Evolutionary conservation across 2,113 vertebrate species (phyloP).

Genomic region (Coturnix japonica): DNA sequence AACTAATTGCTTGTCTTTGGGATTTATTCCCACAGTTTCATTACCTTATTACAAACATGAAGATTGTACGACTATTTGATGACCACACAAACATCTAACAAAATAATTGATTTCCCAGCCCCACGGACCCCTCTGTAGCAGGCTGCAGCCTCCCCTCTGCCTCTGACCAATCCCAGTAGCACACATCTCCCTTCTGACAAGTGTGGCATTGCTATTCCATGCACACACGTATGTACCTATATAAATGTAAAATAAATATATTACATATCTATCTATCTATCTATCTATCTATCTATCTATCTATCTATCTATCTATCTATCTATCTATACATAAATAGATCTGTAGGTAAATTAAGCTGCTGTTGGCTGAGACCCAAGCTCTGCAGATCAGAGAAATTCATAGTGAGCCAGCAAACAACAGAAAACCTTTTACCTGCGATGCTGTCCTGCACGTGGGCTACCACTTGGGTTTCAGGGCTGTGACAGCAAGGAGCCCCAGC

Average conservation of each 20-base stretch:
- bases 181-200: not conserved
- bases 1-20: accelerated
- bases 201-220: not conserved
- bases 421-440: slow-evolving; percentile 27
- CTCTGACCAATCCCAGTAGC: not conserved
- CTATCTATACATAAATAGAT: too few species aligned
- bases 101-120: not conserved
- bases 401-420: not conserved
- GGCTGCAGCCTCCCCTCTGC: not conserved
- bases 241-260: not conserved
- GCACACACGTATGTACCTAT: too few species aligned
- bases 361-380: not conserved
- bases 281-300: too few species aligned
- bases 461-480: not conserved
- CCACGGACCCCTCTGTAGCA: not conserved
- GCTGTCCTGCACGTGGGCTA: not conserved
- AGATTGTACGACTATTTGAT: not conserved
- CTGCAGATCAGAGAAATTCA: accelerated
- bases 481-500: accelerated
- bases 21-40: not conserved
- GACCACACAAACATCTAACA: accelerated
- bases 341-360: not conserved
- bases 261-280: too few species aligned
- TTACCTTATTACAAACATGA: not conserved
- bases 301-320: too few species aligned